Evolutionary conservation across 2,888 invertebrate genomes (phyloP).

Genomic region (Xiphydria camelus): DNA sequence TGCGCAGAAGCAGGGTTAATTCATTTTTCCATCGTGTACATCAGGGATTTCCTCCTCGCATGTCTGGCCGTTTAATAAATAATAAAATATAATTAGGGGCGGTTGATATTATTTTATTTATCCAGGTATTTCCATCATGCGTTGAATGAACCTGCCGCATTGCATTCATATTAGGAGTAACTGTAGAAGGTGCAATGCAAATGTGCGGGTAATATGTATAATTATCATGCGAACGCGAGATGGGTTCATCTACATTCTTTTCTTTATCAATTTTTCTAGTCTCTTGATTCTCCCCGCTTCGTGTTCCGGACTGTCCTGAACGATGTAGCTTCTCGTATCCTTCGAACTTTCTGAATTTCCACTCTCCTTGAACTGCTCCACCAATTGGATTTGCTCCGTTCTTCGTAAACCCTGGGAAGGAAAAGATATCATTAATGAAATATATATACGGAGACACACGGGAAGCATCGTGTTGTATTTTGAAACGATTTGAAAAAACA

Average conservation of each 20-base stretch:
- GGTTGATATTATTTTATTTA: too few relatives aligned
- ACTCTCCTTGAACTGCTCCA: conserved; percentile 63
- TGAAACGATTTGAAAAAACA: not conserved
- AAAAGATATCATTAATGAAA: not conserved
- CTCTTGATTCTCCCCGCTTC: conserved; percentile 62
- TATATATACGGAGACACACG: too few relatives aligned
- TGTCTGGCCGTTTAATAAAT: conserved; percentile 35
- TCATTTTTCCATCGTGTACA: conserved; percentile 20
- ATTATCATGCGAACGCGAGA: too few relatives aligned
- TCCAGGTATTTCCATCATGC: too few relatives aligned
- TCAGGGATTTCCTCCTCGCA: conserved; percentile 30
- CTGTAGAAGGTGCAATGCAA: too few relatives aligned
- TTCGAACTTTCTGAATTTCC: conserved; percentile 28
- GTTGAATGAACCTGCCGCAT: too few relatives aligned
- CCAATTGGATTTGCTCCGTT: conserved; percentile 62
- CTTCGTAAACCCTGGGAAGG: conserved; percentile 46
- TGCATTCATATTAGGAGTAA: too few relatives aligned
- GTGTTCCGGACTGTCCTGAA: conserved; percentile 52
- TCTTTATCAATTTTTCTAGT: conserved; percentile 63
- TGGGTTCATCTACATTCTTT: conserved; percentile 52
- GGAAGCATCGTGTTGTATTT: not conserved
- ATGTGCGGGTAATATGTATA: too few relatives aligned
- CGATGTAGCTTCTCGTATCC: conserved; percentile 29
- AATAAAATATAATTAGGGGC: too few relatives aligned
- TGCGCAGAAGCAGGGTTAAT: conserved; percentile 89